Evolutionary conservation across 2,888 invertebrate genomes (phyloP).

Genomic region (Danaus chrysippus): DNA sequence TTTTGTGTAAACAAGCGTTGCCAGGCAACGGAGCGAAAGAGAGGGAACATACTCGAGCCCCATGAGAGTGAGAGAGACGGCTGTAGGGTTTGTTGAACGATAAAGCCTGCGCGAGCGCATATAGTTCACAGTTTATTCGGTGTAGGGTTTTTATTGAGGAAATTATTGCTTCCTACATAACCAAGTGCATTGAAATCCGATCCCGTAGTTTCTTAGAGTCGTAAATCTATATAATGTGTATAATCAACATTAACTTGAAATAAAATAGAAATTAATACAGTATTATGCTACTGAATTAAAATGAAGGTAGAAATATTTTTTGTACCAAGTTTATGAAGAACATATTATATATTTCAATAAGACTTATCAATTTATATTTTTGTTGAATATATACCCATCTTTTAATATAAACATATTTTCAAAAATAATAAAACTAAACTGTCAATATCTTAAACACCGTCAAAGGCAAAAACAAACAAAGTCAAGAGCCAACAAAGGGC

Average conservation of each 20-base stretch:
- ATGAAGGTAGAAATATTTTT: not conserved
- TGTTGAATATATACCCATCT: too few species aligned
- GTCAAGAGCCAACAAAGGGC: conserved; percentile 33
- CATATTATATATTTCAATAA: too few species aligned
- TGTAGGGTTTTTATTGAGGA: conserved; percentile 53
- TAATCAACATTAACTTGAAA: conserved; percentile 3
- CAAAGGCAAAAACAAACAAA: conserved; percentile 25
- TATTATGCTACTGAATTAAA: not conserved
- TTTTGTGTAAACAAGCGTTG: conserved; percentile 44
- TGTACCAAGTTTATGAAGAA: not conserved
- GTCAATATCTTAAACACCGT: conserved; percentile 20
- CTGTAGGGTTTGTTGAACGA: conserved; percentile 50
- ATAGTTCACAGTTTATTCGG: conserved; percentile 43
- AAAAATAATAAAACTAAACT: not conserved
- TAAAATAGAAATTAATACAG: not conserved
- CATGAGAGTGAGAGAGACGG: conserved; percentile 6
- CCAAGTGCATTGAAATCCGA: conserved; percentile 35
- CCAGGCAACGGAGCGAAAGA: conserved; percentile 39
- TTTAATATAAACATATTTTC: not conserved
- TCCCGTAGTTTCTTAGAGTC: conserved; percentile 14
- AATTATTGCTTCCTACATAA: conserved; percentile 55
- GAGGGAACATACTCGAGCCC: conserved; percentile 20
- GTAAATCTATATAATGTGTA: conserved; percentile 12
- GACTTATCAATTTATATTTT: too few species aligned
- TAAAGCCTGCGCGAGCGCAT: conserved; percentile 55